Evolutionary conservation across 2,113 vertebrate species (phyloP).

Genomic region (Cryptotis parvus): DNA sequence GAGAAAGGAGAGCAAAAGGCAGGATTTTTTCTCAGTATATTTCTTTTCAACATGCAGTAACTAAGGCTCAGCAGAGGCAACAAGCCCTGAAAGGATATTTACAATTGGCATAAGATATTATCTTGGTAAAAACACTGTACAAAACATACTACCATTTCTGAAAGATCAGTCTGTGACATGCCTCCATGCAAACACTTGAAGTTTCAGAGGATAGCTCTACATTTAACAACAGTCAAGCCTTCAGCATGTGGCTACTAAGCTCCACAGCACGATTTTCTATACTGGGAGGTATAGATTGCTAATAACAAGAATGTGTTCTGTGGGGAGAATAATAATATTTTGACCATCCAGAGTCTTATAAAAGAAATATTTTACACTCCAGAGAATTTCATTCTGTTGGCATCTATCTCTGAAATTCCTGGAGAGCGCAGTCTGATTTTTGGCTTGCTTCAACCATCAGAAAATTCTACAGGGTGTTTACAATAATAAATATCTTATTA

Average conservation of each 20-base stretch:
- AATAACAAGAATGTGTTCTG: neutral
- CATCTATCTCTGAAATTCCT: constrained; percentile 50
- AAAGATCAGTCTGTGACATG: constrained; percentile 19
- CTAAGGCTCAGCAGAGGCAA: neutral
- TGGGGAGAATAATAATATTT: neutral
- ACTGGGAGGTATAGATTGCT: neutral
- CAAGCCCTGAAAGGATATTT: neutral
- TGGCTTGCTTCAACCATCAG: neutral
- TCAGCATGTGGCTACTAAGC: neutral
- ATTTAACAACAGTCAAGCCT: neutral
- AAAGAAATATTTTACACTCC: constrained; percentile 12
- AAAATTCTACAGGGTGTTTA: neutral
- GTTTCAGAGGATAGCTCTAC: neutral
- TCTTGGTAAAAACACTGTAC: neutral
- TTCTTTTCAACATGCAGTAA: constrained; percentile 37
- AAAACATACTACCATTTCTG: constrained; percentile 13
- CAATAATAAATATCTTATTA: neutral
- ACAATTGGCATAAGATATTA: neutral
- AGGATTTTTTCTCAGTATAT: neutral
- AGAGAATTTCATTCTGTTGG: neutral
- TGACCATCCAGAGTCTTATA: neutral
- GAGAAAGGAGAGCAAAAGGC: neutral
- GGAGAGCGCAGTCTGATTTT: constrained; percentile 13
- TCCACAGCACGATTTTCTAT: neutral
- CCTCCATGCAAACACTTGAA: constrained; percentile 1